phyloP scores from a whole-genome alignment of 1,140 invertebrate genomes.

The Dendroctonus ponderosae region DNA sequence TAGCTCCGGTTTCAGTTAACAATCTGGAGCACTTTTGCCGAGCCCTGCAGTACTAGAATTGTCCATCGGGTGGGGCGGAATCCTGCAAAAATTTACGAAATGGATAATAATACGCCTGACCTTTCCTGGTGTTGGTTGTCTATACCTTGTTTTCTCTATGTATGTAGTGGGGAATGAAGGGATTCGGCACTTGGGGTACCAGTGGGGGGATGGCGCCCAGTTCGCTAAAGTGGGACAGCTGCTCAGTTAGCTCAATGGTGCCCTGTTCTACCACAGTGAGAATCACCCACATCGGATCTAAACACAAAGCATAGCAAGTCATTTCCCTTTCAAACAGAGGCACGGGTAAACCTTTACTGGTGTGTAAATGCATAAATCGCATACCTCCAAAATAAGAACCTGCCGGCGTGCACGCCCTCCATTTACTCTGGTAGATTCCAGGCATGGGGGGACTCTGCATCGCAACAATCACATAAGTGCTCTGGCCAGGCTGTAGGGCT shows the following conservation, averaged over 20 bases:
- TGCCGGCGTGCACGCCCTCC: constrained; percentile 76
- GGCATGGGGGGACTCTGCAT: constrained; percentile 66
- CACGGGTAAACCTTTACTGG: too few species aligned
- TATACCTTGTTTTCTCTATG: constrained; percentile 21
- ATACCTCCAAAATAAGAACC: constrained; percentile 83
- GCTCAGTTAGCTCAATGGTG: constrained; percentile 47
- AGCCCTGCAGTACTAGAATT: constrained; percentile 11
- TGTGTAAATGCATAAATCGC: too few species aligned
- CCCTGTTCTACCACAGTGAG: constrained; percentile 48
- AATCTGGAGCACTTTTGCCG: too few species aligned
- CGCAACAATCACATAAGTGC: constrained; percentile 64
- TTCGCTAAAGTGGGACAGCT: constrained; percentile 46
- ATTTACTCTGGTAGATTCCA: constrained; percentile 78
- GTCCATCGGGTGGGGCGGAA: constrained; percentile 22
- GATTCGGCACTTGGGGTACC: constrained; percentile 37
- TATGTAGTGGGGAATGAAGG: constrained; percentile 39
- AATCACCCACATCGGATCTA: constrained; percentile 49
- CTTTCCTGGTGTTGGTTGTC: background rate
- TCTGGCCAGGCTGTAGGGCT: constrained; percentile 66
- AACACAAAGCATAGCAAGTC: background rate
- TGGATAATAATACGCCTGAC: background rate
- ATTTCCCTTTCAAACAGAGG: background rate
- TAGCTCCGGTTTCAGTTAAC: too few species aligned
- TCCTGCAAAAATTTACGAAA: constrained; percentile 19
- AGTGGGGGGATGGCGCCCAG: constrained; percentile 39